phyloP scores from a whole-genome alignment of 1,140 invertebrate genomes.

The Episyrphus balteatus region DNA sequence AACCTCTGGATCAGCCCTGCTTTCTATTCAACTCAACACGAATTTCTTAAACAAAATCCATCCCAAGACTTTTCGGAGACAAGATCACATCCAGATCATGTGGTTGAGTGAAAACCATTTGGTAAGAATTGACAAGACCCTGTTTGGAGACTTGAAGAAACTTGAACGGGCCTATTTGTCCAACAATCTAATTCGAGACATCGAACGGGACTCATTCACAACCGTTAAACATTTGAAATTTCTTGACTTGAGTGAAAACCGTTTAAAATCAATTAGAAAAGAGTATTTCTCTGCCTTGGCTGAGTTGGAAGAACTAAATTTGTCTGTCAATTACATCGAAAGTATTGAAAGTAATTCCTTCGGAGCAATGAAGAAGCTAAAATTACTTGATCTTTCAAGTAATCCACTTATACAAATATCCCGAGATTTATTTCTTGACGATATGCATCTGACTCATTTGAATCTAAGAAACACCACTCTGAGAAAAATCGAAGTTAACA shows the following conservation, averaged over 20 bases:
- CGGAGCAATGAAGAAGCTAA: slow-evolving; percentile 46
- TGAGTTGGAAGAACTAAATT: slow-evolving; percentile 53
- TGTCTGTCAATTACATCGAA: slow-evolving; percentile 51
- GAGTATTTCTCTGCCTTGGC: slow-evolving; percentile 51
- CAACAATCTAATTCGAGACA: slow-evolving; percentile 67
- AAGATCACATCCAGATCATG: slow-evolving; percentile 71
- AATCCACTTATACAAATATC: slow-evolving; percentile 51
- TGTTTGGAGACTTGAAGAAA: slow-evolving; percentile 63
- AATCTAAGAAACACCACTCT: slow-evolving; percentile 40
- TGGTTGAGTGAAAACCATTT: slow-evolving; percentile 76
- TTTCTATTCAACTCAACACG: slow-evolving; percentile 74
- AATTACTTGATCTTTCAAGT: slow-evolving; percentile 52
- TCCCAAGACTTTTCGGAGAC: slow-evolving; percentile 63
- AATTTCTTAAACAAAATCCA: slow-evolving; percentile 69
- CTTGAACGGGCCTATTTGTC: slow-evolving; percentile 71
- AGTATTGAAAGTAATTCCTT: slow-evolving; percentile 51
- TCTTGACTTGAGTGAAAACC: slow-evolving; percentile 68
- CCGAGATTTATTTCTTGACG: slow-evolving; percentile 50
- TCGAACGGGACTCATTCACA: slow-evolving; percentile 68
- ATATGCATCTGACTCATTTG: slow-evolving; percentile 48
- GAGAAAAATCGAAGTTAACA: slow-evolving; percentile 47
- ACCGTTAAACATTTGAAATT: slow-evolving; percentile 63
- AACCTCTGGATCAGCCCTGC: slow-evolving; percentile 47
- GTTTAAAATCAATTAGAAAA: slow-evolving; percentile 49
- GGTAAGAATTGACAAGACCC: slow-evolving; percentile 52